A percentile compares a stretch with the other conserved stretches of the same genome.
phyloP scores from a whole-genome alignment of 2,888 invertebrate genomes.

The Ecdyonurus torrentis region DNA sequence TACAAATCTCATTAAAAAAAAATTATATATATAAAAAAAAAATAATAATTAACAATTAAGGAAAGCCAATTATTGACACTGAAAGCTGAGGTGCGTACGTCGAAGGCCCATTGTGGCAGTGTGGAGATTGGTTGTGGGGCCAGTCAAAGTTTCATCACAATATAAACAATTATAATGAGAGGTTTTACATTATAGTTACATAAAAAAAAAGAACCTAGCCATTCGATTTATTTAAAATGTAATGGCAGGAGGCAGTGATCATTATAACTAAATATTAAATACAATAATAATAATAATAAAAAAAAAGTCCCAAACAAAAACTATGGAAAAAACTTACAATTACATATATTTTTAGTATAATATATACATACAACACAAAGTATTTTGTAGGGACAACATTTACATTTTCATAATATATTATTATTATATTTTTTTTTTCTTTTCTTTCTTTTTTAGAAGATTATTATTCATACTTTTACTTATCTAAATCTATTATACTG shows the following conservation, averaged over 20 bases:
- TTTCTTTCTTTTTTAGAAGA: no score
- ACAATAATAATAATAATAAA: not conserved
- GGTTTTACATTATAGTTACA: not conserved
- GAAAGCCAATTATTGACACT: not conserved
- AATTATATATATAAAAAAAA: no score
- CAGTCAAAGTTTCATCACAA: not conserved
- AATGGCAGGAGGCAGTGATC: not conserved
- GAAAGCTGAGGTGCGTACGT: not conserved
- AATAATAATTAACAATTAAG: not conserved
- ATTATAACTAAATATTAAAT: not conserved
- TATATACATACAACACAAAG: no score
- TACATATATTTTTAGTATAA: no score
- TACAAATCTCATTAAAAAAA: not conserved
- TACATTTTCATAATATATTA: not conserved
- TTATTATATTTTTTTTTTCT: not conserved
- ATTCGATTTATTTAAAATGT: not conserved
- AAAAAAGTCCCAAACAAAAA: not conserved
- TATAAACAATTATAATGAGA: not conserved
- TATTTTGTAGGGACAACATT: not conserved
- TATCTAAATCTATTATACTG: not conserved
- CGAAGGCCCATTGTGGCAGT: not conserved
- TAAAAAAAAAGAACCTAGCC: not conserved
- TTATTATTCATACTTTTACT: no score
- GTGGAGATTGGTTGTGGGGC: not conserved
- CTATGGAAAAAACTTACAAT: not conserved